Evolutionary conservation across 2,888 invertebrate species (phyloP).

Genomic region (Parelbella ahira): DNA sequence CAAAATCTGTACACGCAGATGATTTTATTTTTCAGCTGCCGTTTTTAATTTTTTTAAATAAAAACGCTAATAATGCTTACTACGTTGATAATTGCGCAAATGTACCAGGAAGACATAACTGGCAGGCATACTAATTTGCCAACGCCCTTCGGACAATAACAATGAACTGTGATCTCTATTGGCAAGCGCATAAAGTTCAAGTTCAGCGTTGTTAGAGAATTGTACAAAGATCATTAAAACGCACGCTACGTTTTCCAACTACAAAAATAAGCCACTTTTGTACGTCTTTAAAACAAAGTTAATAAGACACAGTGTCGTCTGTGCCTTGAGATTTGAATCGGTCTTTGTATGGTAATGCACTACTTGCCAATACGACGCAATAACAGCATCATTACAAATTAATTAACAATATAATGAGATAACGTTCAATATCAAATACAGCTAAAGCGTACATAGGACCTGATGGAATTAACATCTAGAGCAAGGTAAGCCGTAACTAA

Average conservation of each 20-base stretch:
- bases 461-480: conserved; percentile 31
- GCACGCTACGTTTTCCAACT: conserved; percentile 29
- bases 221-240: conserved; percentile 15
- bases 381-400: conserved; percentile 25
- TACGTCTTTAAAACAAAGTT: conserved; percentile 22
- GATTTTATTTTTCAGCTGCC: too few relatives aligned
- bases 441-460: conserved; percentile 33
- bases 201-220: conserved; percentile 27
- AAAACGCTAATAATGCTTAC: too few relatives aligned
- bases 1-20: too few relatives aligned
- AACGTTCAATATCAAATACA: conserved; percentile 33
- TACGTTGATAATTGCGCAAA: conserved; percentile 37
- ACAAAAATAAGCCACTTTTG: conserved; percentile 23
- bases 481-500: conserved; percentile 34
- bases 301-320: conserved; percentile 26
- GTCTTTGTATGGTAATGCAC: conserved; percentile 35
- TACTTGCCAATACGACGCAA: conserved; percentile 30
- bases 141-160: conserved; percentile 20
- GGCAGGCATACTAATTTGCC: conserved; percentile 28
- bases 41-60: too few relatives aligned
- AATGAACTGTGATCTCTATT: conserved; percentile 28
- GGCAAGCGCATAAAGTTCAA: conserved; percentile 30
- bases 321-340: conserved; percentile 26
- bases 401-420: conserved; percentile 27
- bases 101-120: conserved; percentile 36